Evolutionary conservation across 2,888 invertebrate genomes (phyloP), one percentile per base, ranked within the genome.

Genomic region (Chaetogeoica ovagalla): DNA sequence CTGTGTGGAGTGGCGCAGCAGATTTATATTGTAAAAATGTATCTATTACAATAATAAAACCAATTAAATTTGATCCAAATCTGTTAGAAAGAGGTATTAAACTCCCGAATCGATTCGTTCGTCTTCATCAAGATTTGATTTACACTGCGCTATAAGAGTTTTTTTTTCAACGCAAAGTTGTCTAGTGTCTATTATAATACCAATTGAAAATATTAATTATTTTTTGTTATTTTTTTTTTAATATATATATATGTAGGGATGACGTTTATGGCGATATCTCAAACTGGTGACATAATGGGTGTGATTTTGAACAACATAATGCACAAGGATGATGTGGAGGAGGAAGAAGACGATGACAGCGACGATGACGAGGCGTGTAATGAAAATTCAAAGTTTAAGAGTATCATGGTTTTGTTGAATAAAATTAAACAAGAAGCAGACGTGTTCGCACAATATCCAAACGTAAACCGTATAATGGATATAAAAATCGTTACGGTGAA

Each of bases 401-500:
- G 90, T 86, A 91, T 92, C 82, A 86, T 91, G 0, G 88, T 88
- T 84, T 87, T 93, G 59, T 84, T 92, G 68, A 88, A 89, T 21
- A 85, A 87, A 65, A 88, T 91, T 11, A 91, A 90, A 62, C 87
- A 86, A 75, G 87, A 89, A 23, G 88, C 90, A 0, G 88, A 88
- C 79, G 86, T 91, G 0, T 89, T 90, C 86, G 87, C 88, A 82
- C 88, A 87, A 84, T 92, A 88, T 84, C 90, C 90, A 0, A 87
- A 87, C 5, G 87, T 89, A 0, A 84, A 89, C 39, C 87, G 87
- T 57, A 85, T 90, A 62, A 86, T 92, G 74, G 91, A 91, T 73
- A 87, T 92, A n/a, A 91, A 90, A 84, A 90, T 92, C 57, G 87
- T 91, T 0, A 91, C 91, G 0, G 92, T 92, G 1, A 91, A 92